Percentiles rank a stretch among this genome's conserved stretches.
Conservation (phyloP, 2,888 invertebrate species). For the Sepioteuthis lessoniana region DNA sequence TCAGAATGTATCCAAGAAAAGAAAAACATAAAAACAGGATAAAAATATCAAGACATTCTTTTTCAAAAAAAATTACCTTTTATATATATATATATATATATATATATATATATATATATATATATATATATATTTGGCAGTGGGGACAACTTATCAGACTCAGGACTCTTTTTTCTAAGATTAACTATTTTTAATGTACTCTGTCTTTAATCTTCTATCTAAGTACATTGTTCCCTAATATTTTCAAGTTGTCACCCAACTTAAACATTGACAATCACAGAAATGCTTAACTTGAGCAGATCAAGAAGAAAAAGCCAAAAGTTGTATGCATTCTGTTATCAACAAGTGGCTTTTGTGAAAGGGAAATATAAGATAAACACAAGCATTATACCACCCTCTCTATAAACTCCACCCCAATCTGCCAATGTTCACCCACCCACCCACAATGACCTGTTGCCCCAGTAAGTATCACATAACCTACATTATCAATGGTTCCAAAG, state of each 20-base stretch:
- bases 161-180: not conserved
- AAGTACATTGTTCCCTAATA: not conserved
- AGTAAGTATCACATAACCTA: not conserved
- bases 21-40: too few species aligned
- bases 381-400: not conserved
- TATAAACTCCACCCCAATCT: not conserved
- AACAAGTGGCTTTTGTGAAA: conserved; percentile 33
- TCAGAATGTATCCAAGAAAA: too few species aligned
- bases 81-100: too few species aligned
- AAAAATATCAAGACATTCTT: too few species aligned
- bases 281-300: not conserved
- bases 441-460: not conserved
- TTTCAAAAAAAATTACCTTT: too few species aligned
- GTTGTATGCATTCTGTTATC: not conserved
- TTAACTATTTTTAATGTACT: not conserved
- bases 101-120: too few species aligned
- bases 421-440: not conserved
- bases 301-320: not conserved
- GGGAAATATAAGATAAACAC: not conserved
- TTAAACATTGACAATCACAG: not conserved
- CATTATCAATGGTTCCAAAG: conserved; percentile 10
- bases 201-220: not conserved
- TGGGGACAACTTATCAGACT: too few species aligned
- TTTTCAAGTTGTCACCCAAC: not conserved
- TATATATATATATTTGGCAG: too few species aligned